These are phyloP conservation scores for Gari tellinella DNA, from an alignment of 2,888 invertebrate genomes.

Conservation along the genomic window DNA sequence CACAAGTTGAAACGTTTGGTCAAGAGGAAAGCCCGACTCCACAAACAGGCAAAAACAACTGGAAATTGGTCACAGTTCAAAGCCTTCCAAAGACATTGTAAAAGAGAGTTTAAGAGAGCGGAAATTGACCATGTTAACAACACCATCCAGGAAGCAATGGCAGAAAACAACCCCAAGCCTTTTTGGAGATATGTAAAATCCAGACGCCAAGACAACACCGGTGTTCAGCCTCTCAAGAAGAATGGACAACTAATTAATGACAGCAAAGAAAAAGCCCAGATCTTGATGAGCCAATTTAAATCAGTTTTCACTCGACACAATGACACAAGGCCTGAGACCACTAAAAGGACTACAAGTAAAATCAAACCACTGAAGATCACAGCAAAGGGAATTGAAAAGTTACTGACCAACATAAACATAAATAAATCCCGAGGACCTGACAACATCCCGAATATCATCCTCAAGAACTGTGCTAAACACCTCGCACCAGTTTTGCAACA, in stretches of 20 bases:
- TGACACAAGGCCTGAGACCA: background rate
- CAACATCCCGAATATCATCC: conserved; percentile 24
- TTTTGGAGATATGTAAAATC: conserved; percentile 56
- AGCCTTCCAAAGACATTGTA: conserved; percentile 40
- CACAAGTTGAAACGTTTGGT: too few species aligned
- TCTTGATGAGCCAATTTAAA: conserved; percentile 44
- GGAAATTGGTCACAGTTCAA: conserved; percentile 24
- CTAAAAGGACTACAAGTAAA: conserved; percentile 1
- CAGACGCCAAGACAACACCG: conserved; percentile 38
- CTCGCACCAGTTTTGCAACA: conserved; percentile 20
- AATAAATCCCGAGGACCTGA: conserved; percentile 46
- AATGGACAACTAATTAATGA: conserved; percentile 37
- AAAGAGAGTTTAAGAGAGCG: conserved; percentile 26
- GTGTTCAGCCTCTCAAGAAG: conserved; percentile 39
- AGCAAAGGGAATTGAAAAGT: conserved; percentile 14
- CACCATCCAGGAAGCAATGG: conserved; percentile 34
- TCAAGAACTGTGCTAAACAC: conserved; percentile 32
- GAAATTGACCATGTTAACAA: conserved; percentile 30
- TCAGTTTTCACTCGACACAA: conserved; percentile 41
- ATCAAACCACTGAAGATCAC: conserved; percentile 4
- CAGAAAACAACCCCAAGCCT: conserved; percentile 50
- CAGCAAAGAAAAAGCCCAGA: conserved; percentile 44
- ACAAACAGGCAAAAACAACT: conserved; percentile 31
- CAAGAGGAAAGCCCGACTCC: conserved; percentile 21
- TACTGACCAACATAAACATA: conserved; percentile 24